phyloP scores from a whole-genome alignment of 1,140 invertebrate species.

The Drosophila simulans region DNA sequence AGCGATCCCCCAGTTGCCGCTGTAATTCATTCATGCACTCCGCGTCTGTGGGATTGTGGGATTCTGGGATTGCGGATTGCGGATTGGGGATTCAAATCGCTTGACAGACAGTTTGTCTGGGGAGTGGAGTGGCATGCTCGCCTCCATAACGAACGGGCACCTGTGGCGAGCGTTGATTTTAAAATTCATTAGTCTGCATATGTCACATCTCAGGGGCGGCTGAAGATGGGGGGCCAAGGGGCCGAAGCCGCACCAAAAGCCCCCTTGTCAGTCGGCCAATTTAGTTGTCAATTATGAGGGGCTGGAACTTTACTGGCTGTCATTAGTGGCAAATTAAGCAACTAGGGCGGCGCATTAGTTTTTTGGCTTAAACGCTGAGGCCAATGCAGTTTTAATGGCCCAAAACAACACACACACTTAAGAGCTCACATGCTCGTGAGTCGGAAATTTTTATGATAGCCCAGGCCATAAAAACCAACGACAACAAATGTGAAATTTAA shows the following conservation, averaged over 20 bases:
- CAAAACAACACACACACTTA: slow-evolving; percentile 34
- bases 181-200: slow-evolving; percentile 84
- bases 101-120: slow-evolving; percentile 82
- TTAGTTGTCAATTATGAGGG: slow-evolving; percentile 78
- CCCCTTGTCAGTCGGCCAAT: slow-evolving; percentile 72
- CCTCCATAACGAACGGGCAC: slow-evolving; percentile 50
- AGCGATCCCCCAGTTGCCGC: slow-evolving; percentile 37
- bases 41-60: slow-evolving; percentile 16
- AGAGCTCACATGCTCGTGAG: slow-evolving; percentile 8
- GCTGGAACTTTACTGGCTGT: slow-evolving; percentile 27
- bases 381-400: slow-evolving; percentile 71
- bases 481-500: slow-evolving; percentile 76
- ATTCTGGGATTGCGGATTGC: slow-evolving; percentile 52
- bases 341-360: slow-evolving; percentile 31
- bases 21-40: slow-evolving; percentile 82
- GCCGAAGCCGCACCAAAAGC: not conserved
- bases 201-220: slow-evolving; percentile 65
- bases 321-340: slow-evolving; percentile 59
- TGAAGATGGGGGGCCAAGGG: not conserved
- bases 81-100: slow-evolving; percentile 46
- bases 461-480: slow-evolving; percentile 66
- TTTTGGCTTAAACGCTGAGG: slow-evolving; percentile 1
- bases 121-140: slow-evolving; percentile 23
- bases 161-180: slow-evolving; percentile 83
- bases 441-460: slow-evolving; percentile 69